A percentile compares a stretch with the other conserved stretches of the same genome.
Evolutionary conservation across 2,888 invertebrate genomes (phyloP).

Genomic region (Ichneumon xanthorius): DNA sequence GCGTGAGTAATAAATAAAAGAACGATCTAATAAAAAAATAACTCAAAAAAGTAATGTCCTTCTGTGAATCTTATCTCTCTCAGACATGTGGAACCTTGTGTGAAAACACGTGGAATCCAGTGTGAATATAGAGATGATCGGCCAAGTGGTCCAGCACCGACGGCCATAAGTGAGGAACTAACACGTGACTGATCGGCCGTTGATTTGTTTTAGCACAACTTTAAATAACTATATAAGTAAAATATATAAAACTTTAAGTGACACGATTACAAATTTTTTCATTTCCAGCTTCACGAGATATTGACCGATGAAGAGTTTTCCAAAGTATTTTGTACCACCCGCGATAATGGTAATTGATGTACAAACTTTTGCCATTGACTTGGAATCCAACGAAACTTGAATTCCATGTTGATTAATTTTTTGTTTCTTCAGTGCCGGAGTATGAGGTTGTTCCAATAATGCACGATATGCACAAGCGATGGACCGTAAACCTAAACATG

Average conservation of each 20-base stretch:
- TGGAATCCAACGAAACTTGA: neutral
- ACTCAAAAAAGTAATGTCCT: too few relatives aligned
- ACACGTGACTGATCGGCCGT: neutral
- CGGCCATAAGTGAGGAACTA: too few relatives aligned
- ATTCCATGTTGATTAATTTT: neutral
- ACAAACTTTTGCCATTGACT: neutral
- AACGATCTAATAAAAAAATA: too few relatives aligned
- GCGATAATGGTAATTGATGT: constrained; percentile 8
- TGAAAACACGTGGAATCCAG: too few relatives aligned
- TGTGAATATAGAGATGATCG: too few relatives aligned
- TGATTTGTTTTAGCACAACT: neutral
- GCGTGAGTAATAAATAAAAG: too few relatives aligned
- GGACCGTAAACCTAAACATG: neutral
- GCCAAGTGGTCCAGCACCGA: too few relatives aligned
- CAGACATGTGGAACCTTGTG: too few relatives aligned
- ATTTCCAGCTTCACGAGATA: constrained; percentile 13
- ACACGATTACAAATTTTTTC: neutral
- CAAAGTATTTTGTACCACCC: constrained; percentile 15
- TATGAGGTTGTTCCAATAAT: constrained; percentile 12
- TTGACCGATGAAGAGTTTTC: constrained; percentile 24
- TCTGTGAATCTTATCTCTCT: too few relatives aligned
- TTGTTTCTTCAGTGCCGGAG: constrained; percentile 1
- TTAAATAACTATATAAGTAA: neutral
- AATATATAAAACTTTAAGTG: neutral
- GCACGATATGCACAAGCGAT: constrained; percentile 15